Base-by-base conservation (phyloP, 2,113 vertebrate species). In the Calyptomena viridis region DNA sequence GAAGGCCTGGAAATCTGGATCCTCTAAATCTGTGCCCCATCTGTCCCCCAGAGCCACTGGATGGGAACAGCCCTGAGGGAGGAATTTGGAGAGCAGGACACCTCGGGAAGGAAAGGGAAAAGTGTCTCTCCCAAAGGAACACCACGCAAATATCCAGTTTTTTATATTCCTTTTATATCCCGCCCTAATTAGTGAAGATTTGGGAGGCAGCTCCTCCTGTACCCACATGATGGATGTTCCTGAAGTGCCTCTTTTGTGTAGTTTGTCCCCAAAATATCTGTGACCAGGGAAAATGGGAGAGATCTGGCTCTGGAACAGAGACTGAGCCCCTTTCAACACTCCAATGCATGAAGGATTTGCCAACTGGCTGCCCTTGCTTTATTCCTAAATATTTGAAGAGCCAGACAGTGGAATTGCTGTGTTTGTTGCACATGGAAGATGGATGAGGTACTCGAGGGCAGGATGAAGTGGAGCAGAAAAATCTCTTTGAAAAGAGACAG, bases 181-280 rank as follows among this genome's bases (percentile, higher is more conserved):
- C 33, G 33, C 50, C 33, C 3, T 39, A 58, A 24, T 5, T 0
- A 40, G 1, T 0, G 0, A 67, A 44, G 69, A 66, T 52, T 49
- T 17, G 73, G 40, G 55, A 25, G 12, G 30, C n/a, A 44, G 40
- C 37, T 49, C 64, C 12, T 3, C 33, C 28, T 22, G 66, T 11
- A 84, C 27, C 52, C 53, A 8, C 7, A 16, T 39, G 10, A 11
- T 22, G 60, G 56, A 63, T 24, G 24, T 15, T 56, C 46, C 53
- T 17, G 44, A 44, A 74, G 11, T 2, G 21, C n/a, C 40, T 19
- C 15, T 60, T 75, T 21, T 22, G 31, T 18, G 52, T 20, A 7
- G 16, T 4, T 21, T n/a, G 15, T 56, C 81, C 77, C 71, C 46
- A 71, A 84, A 78, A 58, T 14, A 35, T 14, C n/a, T 30, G 31